Percentiles rank a stretch among this genome's conserved stretches.
phyloP scores from a whole-genome alignment of 2,113 vertebrate genomes.

The Chloebia gouldiae region DNA sequence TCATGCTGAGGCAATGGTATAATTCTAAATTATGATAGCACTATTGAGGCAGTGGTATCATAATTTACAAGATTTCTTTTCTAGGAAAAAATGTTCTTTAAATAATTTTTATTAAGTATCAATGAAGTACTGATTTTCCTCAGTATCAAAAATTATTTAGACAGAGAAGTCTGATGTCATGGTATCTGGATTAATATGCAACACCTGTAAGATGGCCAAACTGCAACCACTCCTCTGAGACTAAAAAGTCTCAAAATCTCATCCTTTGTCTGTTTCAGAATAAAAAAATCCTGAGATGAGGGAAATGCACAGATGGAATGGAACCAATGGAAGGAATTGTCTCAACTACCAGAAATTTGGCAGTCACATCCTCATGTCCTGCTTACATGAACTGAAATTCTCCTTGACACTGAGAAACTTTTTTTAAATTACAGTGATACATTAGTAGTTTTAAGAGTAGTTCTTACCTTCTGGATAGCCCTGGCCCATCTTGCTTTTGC shows the following conservation, averaged over 20 bases:
- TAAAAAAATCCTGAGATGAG: background rate
- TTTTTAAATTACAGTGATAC: background rate
- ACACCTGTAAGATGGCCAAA: background rate
- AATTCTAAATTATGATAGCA: no score
- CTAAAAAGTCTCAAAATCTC: background rate
- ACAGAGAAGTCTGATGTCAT: background rate
- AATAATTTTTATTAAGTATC: background rate
- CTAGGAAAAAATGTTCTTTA: background rate
- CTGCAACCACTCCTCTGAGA: background rate
- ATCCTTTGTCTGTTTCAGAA: background rate
- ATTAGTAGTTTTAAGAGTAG: background rate
- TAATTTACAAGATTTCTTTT: background rate
- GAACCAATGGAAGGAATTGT: background rate
- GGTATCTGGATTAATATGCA: background rate
- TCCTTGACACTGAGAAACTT: background rate
- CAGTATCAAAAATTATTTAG: background rate
- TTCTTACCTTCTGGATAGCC: conserved; percentile 63
- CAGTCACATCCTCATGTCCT: background rate
- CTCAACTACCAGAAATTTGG: background rate
- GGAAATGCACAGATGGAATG: background rate
- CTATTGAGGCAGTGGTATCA: background rate
- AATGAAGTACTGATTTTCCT: background rate
- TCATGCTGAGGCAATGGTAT: background rate
- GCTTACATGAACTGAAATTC: background rate
- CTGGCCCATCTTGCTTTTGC: conserved; percentile 60